Conservation (phyloP, 2,888 invertebrate species). For the Leptinotarsa haldemani region DNA sequence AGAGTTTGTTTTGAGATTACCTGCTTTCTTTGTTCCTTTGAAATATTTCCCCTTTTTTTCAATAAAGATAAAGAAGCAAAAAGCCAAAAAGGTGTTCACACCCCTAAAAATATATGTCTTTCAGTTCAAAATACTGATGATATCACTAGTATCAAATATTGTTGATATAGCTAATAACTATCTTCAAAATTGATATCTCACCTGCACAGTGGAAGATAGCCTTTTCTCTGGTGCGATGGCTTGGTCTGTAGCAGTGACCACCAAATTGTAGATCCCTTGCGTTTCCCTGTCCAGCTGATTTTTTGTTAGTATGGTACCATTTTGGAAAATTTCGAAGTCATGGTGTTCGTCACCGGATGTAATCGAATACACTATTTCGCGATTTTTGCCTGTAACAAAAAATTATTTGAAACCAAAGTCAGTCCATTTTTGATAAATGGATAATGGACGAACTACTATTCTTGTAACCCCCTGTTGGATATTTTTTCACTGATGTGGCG, state of each 20-base stretch:
- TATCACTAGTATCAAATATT: no score
- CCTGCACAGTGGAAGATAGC: constrained; percentile 89
- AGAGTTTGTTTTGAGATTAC: no score
- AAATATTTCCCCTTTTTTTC: no score
- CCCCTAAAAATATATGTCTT: no score
- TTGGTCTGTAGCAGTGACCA: constrained; percentile 87
- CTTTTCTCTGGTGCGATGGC: constrained; percentile 79
- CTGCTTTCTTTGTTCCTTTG: no score
- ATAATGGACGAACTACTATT: no score
- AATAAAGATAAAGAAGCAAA: no score
- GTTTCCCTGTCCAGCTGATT: constrained; percentile 85
- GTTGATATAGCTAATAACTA: no score
- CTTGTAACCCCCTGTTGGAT: no score
- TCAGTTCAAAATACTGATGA: no score
- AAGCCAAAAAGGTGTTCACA: no score
- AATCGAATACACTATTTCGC: constrained; percentile 84
- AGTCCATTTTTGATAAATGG: neutral
- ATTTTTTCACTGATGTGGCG: no score
- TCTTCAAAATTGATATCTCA: constrained; percentile 57
- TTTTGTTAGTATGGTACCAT: constrained; percentile 86
- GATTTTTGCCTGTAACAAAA: constrained; percentile 80
- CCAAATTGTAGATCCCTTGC: constrained; percentile 83
- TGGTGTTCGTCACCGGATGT: constrained; percentile 82
- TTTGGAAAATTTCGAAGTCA: constrained; percentile 83
- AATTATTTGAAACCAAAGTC: neutral